Percentiles rank a stretch among this genome's conserved stretches.
Conservation (phyloP, 2,888 invertebrate species). For the Cephus runcator region DNA sequence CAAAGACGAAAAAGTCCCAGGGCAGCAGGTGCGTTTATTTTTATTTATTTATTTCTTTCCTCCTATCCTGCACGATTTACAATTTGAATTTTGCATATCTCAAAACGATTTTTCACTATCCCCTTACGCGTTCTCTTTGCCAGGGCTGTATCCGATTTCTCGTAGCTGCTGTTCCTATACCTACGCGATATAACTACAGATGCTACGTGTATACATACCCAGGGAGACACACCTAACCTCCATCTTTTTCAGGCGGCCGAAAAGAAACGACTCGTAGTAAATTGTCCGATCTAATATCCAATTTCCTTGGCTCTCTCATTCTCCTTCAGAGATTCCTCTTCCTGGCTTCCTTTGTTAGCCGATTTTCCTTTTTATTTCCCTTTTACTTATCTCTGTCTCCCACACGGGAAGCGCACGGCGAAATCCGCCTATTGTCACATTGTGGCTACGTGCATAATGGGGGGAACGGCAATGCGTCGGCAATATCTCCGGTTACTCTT, state of each 20-base stretch:
- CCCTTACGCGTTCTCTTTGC: background rate
- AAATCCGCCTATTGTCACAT: constrained; percentile 26
- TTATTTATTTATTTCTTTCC: background rate
- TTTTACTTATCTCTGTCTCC: background rate
- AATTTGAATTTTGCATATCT: background rate
- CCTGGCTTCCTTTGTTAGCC: background rate
- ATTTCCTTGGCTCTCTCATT: background rate
- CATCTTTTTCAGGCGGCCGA: too few species aligned
- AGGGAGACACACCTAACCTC: too few species aligned
- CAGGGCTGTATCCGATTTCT: background rate
- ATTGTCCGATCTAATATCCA: too few species aligned
- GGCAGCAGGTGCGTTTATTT: constrained; percentile 80
- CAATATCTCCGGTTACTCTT: constrained; percentile 6
- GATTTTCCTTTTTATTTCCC: background rate
- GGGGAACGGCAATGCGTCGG: constrained; percentile 6
- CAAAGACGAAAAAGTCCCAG: constrained; percentile 88
- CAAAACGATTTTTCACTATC: background rate
- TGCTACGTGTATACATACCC: too few species aligned
- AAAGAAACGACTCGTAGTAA: too few species aligned
- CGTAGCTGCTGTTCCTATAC: too few species aligned
- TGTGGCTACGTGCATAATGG: constrained; percentile 29
- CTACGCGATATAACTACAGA: too few species aligned
- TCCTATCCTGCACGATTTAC: background rate
- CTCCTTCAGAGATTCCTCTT: background rate
- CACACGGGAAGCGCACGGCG: background rate